These are phyloP conservation scores for Digitonthophagus gazella DNA, from an alignment of 2,888 invertebrate genomes.

Conservation along the genomic window DNA sequence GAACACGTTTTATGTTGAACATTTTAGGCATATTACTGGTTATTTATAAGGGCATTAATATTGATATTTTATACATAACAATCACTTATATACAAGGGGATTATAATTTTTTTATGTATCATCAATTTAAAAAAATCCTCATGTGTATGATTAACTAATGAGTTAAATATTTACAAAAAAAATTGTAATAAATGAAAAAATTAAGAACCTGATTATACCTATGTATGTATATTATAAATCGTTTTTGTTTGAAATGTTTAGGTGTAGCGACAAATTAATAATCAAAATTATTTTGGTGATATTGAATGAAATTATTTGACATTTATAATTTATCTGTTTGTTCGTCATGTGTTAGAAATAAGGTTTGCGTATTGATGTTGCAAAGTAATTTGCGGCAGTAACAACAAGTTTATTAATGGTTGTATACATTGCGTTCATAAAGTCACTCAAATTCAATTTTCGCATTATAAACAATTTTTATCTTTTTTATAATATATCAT, in stretches of 20 bases:
- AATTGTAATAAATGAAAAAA: too few relatives aligned
- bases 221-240: not conserved
- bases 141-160: too few relatives aligned
- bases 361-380: slow-evolving; percentile 16
- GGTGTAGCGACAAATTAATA: not conserved
- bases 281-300: slow-evolving; percentile 24
- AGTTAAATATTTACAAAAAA: too few relatives aligned
- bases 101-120: not conserved
- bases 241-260: not conserved
- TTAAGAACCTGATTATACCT: not conserved
- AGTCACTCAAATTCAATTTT: too few relatives aligned
- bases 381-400: slow-evolving; percentile 24
- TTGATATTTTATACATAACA: not conserved
- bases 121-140: not conserved
- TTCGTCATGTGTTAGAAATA: not conserved
- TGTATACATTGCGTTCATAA: too few relatives aligned
- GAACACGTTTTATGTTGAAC: not conserved
- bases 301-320: slow-evolving; percentile 11
- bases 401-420: slow-evolving; percentile 23
- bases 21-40: not conserved
- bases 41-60: not conserved
- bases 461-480: too few relatives aligned
- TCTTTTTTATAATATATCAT: too few relatives aligned
- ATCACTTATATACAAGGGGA: not conserved
- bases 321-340: slow-evolving; percentile 18